These are phyloP conservation scores for Coluber constrictor DNA, from an alignment of 2,797 vertebrate genomes.

Conservation along the genomic window DNA sequence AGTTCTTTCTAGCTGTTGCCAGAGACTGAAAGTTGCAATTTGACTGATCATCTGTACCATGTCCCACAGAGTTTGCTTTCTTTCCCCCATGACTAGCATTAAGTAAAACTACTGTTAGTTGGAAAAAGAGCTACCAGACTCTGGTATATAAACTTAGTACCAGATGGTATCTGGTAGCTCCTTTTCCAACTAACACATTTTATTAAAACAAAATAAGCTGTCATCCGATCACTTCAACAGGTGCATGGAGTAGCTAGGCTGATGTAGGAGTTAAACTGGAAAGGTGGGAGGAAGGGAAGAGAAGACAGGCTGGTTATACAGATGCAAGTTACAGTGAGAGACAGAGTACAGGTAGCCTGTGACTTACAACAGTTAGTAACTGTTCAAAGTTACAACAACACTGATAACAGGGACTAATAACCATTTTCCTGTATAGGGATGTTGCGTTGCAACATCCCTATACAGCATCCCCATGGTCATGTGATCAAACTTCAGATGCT, in stretches of 20 bases:
- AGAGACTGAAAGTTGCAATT: not conserved
- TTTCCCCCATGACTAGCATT: not conserved
- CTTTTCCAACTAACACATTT: not conserved
- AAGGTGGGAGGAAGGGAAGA: not conserved
- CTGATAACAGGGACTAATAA: not conserved
- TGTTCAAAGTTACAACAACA: not conserved
- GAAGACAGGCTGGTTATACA: not conserved
- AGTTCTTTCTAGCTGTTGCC: not conserved
- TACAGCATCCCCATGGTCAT: not conserved
- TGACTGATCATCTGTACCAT: not conserved
- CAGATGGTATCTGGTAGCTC: not conserved
- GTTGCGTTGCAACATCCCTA: not conserved
- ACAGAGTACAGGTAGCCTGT: not conserved
- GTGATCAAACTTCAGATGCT: not conserved
- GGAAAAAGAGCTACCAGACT: not conserved
- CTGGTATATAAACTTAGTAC: not conserved
- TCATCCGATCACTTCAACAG: not conserved
- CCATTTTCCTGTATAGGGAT: no score
- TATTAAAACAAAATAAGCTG: not conserved
- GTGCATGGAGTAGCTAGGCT: not conserved
- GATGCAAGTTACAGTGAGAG: not conserved
- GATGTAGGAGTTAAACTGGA: not conserved
- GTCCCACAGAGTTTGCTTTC: not conserved
- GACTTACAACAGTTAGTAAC: not conserved
- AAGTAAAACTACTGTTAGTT: not conserved